Conservation (phyloP, 2,113 vertebrate genomes). For the Mastomys natalensis region DNA sequence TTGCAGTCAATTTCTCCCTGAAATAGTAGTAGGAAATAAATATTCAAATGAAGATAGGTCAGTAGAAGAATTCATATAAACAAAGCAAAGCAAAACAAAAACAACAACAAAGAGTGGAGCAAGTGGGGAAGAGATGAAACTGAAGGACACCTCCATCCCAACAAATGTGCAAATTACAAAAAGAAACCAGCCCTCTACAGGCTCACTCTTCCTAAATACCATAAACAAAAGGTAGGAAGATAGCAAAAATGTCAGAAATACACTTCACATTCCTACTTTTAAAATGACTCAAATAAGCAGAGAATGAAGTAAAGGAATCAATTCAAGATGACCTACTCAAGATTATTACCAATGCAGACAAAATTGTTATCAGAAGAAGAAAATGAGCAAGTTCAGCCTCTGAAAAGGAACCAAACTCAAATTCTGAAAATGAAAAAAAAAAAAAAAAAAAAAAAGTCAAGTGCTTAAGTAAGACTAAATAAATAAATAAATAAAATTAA, state of each 20-base stretch:
- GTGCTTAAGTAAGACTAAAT: background rate
- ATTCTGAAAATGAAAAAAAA: background rate
- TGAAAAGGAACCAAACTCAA: background rate
- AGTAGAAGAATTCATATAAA: background rate
- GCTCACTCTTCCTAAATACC: background rate
- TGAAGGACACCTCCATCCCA: background rate
- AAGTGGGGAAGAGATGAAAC: background rate
- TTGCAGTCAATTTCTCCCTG: background rate
- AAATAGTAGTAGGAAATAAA: background rate
- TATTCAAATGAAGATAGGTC: background rate
- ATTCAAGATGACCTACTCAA: background rate
- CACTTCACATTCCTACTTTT: background rate
- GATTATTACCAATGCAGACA: background rate
- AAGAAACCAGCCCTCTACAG: background rate
- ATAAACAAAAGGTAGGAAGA: background rate
- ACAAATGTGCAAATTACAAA: background rate
- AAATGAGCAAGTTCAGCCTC: background rate
- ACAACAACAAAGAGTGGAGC: background rate
- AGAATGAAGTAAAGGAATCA: background rate
- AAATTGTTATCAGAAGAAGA: background rate
- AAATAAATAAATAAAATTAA: background rate
- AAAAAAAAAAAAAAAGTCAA: background rate
- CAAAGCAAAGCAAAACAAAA: background rate
- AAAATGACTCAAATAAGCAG: background rate
- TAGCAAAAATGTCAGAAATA: background rate